Base-by-base conservation (phyloP, 2,797 vertebrate species). In the Gymnocypris eckloni region DNA sequence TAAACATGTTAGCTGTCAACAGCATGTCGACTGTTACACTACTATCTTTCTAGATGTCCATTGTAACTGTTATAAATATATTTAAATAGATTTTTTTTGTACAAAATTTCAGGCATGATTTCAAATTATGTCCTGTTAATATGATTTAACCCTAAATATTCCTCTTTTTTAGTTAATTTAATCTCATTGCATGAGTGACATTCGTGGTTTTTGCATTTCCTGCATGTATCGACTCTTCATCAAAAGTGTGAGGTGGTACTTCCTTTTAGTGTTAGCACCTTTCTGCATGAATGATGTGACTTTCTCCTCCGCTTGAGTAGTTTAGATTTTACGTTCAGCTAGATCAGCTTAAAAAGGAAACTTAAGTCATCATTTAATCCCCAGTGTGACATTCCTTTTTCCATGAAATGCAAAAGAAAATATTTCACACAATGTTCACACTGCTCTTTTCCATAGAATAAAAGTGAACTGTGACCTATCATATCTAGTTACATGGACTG, bases 221-320 rank as follows among this genome's bases (percentile, higher is more conserved):
- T 76, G 13, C 9, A 50, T 70, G 39, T 18, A 37, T 70, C 5
- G 70, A 50, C 20, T 9, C 39, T 28, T 59, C 41, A 45, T 59
- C 28, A 48, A n/a, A 77, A 56, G 39, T 79, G 79, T 82, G 22
- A 85, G 22, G 20, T 15, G 20, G 50, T 61, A 70, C 41, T 87
- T 88, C 83, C 72, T 67, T 77, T 86, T 81, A 83, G 43, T 59
- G 5, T 82, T 76, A 45, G 59, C 75, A 45, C 59, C 16, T 39
- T 48, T 81, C 16, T 79, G 61, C 39, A 20, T 56, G 45, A 80
- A 33, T 39, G 33, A 20, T 50, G 45, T 48, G 48, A 45, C 25
- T 70, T 43, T 25, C 41, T 39, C 18, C 8, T 66, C 22, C 37
- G 28, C 72, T 50, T 61, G 7, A 61, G 52, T 43, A 61, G 76